Conservation (phyloP, 2,888 invertebrate species). For the Drosophila atripex region DNA sequence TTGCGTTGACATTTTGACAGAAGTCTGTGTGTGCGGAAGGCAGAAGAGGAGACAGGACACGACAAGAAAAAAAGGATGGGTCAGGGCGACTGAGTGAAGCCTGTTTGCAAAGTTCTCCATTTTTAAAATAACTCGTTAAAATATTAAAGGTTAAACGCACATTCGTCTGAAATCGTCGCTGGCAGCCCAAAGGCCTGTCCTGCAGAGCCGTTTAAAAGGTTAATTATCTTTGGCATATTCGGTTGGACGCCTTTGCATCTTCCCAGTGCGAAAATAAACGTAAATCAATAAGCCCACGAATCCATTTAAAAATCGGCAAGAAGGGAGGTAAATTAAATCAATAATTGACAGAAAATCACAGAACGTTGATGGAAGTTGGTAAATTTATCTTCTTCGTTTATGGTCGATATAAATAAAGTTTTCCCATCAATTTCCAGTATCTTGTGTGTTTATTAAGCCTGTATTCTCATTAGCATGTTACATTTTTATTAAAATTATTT, state of each 20-base stretch:
- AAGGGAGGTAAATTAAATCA: slow-evolving; percentile 29
- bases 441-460: too few relatives aligned
- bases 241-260: slow-evolving; percentile 63
- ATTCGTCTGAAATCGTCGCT: slow-evolving; percentile 26
- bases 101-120: slow-evolving; percentile 77
- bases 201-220: slow-evolving; percentile 63
- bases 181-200: slow-evolving; percentile 9
- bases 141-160: slow-evolving; percentile 75
- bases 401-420: background rate
- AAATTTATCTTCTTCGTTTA: background rate
- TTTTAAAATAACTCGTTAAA: slow-evolving; percentile 78
- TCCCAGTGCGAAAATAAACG: slow-evolving; percentile 44
- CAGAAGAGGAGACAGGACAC: slow-evolving; percentile 27
- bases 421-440: background rate
- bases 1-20: slow-evolving; percentile 79
- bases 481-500: too few relatives aligned
- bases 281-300: slow-evolving; percentile 45
- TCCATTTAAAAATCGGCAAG: slow-evolving; percentile 37
- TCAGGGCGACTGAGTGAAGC: slow-evolving; percentile 43
- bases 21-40: slow-evolving; percentile 38
- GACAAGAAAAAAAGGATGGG: slow-evolving; percentile 10
- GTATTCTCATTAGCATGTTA: too few relatives aligned
- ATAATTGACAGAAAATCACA: slow-evolving; percentile 14
- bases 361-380: background rate
- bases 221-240: slow-evolving; percentile 76